phyloP scores from a whole-genome alignment of 2,113 vertebrate genomes.

The Scomber scombrus region DNA sequence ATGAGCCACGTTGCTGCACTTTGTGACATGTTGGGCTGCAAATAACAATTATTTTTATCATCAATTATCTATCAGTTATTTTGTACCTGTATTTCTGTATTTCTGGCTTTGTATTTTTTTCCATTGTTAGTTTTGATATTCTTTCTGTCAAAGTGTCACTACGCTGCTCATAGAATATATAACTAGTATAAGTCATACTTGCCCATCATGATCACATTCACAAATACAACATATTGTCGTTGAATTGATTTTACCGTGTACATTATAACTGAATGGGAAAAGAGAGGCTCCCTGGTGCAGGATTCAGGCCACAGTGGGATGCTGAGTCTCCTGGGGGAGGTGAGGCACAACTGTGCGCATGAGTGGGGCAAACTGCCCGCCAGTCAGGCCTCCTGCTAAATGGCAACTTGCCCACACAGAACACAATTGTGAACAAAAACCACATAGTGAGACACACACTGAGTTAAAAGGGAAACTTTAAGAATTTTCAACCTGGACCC shows the following conservation, averaged over 20 bases:
- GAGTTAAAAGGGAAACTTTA: not conserved
- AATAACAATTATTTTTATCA: not conserved
- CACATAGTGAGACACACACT: not conserved
- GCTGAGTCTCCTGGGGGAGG: slow-evolving; percentile 10
- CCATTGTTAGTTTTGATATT: too few relatives aligned
- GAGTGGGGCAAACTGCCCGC: slow-evolving; percentile 31
- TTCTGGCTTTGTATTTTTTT: too few relatives aligned
- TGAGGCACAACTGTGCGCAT: slow-evolving; percentile 51
- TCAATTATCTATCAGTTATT: not conserved
- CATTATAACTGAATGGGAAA: slow-evolving; percentile 10
- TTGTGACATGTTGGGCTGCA: not conserved
- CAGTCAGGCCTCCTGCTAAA: slow-evolving; percentile 58
- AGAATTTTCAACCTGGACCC: too few relatives aligned
- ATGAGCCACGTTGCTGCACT: not conserved
- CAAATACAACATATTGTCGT: not conserved
- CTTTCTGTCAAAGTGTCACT: too few relatives aligned
- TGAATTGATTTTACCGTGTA: slow-evolving; percentile 2
- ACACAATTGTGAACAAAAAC: not conserved
- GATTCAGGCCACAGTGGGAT: slow-evolving; percentile 37
- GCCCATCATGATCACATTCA: too few relatives aligned
- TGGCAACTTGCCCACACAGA: slow-evolving; percentile 38
- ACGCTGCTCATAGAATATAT: too few relatives aligned
- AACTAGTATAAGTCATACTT: too few relatives aligned
- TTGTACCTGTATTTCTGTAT: too few relatives aligned
- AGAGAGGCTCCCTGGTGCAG: slow-evolving; percentile 24